A percentile compares a stretch with the other conserved stretches of the same genome.
phyloP scores from a whole-genome alignment of 1,140 invertebrate genomes.

The Condylostylus longicornis region DNA sequence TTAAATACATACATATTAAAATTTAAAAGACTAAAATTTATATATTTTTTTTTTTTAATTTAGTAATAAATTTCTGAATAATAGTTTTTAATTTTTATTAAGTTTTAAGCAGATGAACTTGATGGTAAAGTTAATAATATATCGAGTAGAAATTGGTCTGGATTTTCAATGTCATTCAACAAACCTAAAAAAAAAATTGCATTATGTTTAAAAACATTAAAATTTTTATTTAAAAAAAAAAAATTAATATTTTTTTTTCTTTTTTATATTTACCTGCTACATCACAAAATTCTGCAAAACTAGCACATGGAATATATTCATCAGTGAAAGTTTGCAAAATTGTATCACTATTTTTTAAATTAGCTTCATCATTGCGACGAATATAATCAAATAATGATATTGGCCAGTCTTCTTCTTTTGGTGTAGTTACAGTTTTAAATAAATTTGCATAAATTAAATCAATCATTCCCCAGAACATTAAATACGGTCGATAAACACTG shows the following conservation, averaged over 20 bases:
- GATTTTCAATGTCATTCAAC: slow-evolving; percentile 26
- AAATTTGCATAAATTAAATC: slow-evolving; percentile 55
- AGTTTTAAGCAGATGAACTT: slow-evolving; percentile 7
- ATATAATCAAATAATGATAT: slow-evolving; percentile 81
- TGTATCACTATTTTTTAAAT: slow-evolving; percentile 75
- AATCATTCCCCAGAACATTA: slow-evolving; percentile 71
- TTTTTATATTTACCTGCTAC: slow-evolving; percentile 43
- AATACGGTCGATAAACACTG: slow-evolving; percentile 65
- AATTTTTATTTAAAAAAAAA: slow-evolving; percentile 1
- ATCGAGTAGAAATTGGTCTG: slow-evolving; percentile 24
- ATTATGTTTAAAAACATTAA: neutral
- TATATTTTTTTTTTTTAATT: no score
- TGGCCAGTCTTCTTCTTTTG: slow-evolving; percentile 71
- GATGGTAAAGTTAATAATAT: slow-evolving; percentile 23
- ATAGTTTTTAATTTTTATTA: no score
- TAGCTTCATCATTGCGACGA: slow-evolving; percentile 77
- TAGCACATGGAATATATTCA: slow-evolving; percentile 77
- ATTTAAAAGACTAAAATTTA: no score
- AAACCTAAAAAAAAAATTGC: slow-evolving; percentile 15
- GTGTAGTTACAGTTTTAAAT: slow-evolving; percentile 54
- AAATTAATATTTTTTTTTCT: neutral
- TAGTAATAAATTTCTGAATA: no score
- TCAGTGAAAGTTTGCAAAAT: slow-evolving; percentile 70
- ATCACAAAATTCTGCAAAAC: slow-evolving; percentile 83
- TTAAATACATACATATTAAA: no score